A percentile compares a stretch with the other conserved stretches of the same genome.
phyloP scores from a whole-genome alignment of 2,888 invertebrate genomes.

The Himalopsyche kuldschensis region DNA sequence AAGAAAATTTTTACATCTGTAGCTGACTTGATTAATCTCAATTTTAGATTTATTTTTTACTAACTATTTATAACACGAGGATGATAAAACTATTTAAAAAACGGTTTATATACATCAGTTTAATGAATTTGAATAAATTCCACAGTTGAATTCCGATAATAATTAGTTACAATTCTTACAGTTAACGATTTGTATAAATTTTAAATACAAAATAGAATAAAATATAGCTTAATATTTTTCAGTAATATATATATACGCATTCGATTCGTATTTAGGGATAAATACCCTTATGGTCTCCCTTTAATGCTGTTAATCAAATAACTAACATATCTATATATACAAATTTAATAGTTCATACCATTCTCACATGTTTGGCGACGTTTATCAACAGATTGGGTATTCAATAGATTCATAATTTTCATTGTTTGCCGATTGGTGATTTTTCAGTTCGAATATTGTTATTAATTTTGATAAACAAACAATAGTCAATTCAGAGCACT shows the following conservation, averaged over 20 bases:
- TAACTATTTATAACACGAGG: background rate
- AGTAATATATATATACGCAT: background rate
- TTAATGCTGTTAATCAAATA: background rate
- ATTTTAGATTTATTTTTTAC: background rate
- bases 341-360: background rate
- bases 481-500: background rate
- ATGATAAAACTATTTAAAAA: background rate
- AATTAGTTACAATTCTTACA: background rate
- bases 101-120: background rate
- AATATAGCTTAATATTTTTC: constrained; percentile 3
- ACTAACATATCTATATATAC: background rate
- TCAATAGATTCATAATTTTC: background rate
- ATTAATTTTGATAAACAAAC: background rate
- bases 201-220: constrained; percentile 6
- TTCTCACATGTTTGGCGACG: background rate
- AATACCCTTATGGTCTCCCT: background rate
- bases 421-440: background rate
- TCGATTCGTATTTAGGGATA: background rate
- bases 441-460: background rate
- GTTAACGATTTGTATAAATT: constrained; percentile 4
- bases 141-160: constrained; percentile 2
- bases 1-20: too few species aligned
- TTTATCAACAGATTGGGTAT: background rate
- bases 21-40: background rate
- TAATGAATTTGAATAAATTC: constrained; percentile 3